Evolutionary conservation across 2,797 vertebrate species (phyloP).

Genomic region (Danio choprae): DNA sequence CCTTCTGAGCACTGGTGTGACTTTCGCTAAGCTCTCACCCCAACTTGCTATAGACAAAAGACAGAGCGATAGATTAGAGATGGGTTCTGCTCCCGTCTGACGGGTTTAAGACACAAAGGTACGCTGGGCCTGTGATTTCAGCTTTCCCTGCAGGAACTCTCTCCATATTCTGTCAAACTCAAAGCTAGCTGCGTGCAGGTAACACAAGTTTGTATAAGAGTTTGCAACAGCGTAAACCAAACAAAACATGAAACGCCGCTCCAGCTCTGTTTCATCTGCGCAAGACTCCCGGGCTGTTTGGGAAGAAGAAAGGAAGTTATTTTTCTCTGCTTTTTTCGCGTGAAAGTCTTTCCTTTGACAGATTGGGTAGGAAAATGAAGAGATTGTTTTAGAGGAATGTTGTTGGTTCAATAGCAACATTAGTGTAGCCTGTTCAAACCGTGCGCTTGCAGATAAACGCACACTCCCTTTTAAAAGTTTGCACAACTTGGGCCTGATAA

Average conservation of each 20-base stretch:
- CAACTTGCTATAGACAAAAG: constrained; percentile 44
- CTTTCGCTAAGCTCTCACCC: constrained; percentile 54
- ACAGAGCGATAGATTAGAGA: constrained; percentile 52
- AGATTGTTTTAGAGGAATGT: constrained; percentile 48
- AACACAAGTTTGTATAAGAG: constrained; percentile 74
- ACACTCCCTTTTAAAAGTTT: constrained; percentile 49
- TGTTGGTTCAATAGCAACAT: constrained; percentile 79
- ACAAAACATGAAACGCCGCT: constrained; percentile 75
- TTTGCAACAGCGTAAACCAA: constrained; percentile 64
- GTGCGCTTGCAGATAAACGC: constrained; percentile 58
- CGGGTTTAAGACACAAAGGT: constrained; percentile 53
- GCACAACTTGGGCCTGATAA: constrained; percentile 49
- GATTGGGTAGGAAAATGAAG: constrained; percentile 46
- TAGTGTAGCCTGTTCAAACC: constrained; percentile 72
- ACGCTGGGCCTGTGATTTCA: constrained; percentile 52
- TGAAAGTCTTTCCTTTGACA: constrained; percentile 59
- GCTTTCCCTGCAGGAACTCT: constrained; percentile 49
- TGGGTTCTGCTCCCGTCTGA: constrained; percentile 39
- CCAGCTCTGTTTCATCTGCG: constrained; percentile 47
- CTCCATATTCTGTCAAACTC: constrained; percentile 42
- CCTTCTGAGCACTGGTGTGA: constrained; percentile 44
- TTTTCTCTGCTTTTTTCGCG: constrained; percentile 69
- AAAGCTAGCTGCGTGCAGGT: constrained; percentile 57
- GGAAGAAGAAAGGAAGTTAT: constrained; percentile 69
- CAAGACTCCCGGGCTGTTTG: constrained; percentile 50